phyloP scores from a whole-genome alignment of 2,888 invertebrate species.

The Dicranocentrus wangi region DNA sequence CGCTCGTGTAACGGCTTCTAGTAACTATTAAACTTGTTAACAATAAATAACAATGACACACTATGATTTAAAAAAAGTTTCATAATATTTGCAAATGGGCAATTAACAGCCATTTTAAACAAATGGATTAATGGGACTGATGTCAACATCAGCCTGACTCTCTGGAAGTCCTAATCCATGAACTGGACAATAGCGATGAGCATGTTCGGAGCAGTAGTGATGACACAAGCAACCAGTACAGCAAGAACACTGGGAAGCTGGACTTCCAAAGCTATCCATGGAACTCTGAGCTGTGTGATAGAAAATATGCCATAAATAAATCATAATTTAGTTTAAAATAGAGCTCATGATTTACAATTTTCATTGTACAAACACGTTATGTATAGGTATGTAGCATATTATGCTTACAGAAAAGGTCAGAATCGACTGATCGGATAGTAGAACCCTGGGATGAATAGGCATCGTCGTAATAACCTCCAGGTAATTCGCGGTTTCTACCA shows the following conservation, averaged over 20 bases:
- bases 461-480: too few species aligned
- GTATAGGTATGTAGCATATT: too few species aligned
- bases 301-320: too few species aligned
- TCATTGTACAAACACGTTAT: too few species aligned
- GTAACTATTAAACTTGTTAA: not conserved
- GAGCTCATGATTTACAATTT: too few species aligned
- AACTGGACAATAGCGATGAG: not conserved
- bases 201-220: slow-evolving; percentile 14
- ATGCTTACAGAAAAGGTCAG: too few species aligned
- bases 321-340: too few species aligned
- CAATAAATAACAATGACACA: not conserved
- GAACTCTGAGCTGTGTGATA: not conserved
- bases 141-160: not conserved
- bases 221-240: slow-evolving; percentile 15
- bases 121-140: not conserved
- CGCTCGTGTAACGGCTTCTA: too few species aligned
- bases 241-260: not conserved
- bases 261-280: not conserved
- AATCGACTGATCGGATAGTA: too few species aligned
- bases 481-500: too few species aligned
- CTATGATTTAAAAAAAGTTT: not conserved
- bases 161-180: not conserved
- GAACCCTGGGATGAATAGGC: too few species aligned
- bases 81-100: not conserved
- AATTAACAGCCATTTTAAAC: too few species aligned